Conservation (phyloP, 1,140 invertebrate species). For the Solenopsis fugax region DNA sequence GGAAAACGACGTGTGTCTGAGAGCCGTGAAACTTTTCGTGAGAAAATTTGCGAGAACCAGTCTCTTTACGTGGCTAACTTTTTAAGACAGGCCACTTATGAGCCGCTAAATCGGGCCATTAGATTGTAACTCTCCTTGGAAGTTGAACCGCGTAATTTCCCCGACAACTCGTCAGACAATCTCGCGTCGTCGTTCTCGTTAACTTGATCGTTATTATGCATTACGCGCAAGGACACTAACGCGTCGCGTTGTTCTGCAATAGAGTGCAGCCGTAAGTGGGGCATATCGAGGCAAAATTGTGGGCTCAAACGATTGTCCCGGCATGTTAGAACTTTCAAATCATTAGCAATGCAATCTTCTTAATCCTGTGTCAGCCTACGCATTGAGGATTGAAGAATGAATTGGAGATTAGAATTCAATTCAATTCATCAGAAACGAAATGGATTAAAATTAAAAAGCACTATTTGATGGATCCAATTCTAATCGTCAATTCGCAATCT, state of each 20-base stretch:
- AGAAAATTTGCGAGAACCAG: not conserved
- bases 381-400: too few relatives aligned
- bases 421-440: too few relatives aligned
- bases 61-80: not conserved
- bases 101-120: slow-evolving; percentile 72
- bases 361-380: too few relatives aligned
- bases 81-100: not conserved
- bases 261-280: not conserved
- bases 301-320: not conserved
- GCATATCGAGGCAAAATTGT: not conserved
- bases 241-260: slow-evolving; percentile 27
- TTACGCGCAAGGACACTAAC: slow-evolving; percentile 67
- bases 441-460: too few relatives aligned
- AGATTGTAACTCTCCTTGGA: slow-evolving; percentile 81
- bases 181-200: slow-evolving; percentile 20
- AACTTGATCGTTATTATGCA: slow-evolving; percentile 60
- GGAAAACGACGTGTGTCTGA: not conserved
- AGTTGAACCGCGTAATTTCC: slow-evolving; percentile 39
- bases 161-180: slow-evolving; percentile 12
- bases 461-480: too few relatives aligned
- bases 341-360: too few relatives aligned
- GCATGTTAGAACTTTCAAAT: not conserved
- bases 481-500: too few relatives aligned
- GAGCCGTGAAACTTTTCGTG: slow-evolving; percentile 4
- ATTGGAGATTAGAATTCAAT: too few relatives aligned